phyloP scores from a whole-genome alignment of 1,140 invertebrate species.

The Drosophila truncata region DNA sequence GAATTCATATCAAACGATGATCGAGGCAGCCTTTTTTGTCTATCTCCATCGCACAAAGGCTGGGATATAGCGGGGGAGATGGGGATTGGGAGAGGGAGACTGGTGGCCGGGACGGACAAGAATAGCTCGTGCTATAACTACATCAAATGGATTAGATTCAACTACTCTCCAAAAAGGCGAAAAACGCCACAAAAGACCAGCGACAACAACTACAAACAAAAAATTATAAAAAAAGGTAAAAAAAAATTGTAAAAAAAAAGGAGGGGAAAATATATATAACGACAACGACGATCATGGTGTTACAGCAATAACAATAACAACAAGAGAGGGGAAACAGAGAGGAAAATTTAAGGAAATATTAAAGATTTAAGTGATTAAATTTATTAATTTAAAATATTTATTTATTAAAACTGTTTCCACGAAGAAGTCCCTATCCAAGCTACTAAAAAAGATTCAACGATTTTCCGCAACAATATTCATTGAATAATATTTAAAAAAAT shows the following conservation, averaged over 20 bases:
- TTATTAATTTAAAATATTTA: no score
- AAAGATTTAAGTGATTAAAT: not conserved
- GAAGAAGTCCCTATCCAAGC: no score
- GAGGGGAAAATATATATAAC: constrained; percentile 13
- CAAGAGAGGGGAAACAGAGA: constrained; percentile 8
- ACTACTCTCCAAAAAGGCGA: constrained; percentile 81
- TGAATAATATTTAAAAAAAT: no score
- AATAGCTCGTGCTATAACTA: constrained; percentile 84
- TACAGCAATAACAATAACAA: constrained; percentile 42
- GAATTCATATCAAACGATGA: constrained; percentile 84
- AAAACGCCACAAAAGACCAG: constrained; percentile 77
- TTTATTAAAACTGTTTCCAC: no score
- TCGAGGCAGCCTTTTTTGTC: constrained; percentile 78
- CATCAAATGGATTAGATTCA: constrained; percentile 84
- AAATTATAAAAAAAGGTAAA: not conserved
- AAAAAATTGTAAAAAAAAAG: not conserved
- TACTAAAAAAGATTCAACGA: no score
- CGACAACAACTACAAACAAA: constrained; percentile 23
- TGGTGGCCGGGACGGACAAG: constrained; percentile 57
- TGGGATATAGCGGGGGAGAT: not conserved
- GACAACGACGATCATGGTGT: constrained; percentile 46
- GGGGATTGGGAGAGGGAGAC: not conserved
- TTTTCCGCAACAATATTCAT: no score
- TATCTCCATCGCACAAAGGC: constrained; percentile 58
- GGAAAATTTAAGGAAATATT: not conserved